Base-by-base conservation (phyloP, 2,113 vertebrate species). In the Corythornis vintsioides region DNA sequence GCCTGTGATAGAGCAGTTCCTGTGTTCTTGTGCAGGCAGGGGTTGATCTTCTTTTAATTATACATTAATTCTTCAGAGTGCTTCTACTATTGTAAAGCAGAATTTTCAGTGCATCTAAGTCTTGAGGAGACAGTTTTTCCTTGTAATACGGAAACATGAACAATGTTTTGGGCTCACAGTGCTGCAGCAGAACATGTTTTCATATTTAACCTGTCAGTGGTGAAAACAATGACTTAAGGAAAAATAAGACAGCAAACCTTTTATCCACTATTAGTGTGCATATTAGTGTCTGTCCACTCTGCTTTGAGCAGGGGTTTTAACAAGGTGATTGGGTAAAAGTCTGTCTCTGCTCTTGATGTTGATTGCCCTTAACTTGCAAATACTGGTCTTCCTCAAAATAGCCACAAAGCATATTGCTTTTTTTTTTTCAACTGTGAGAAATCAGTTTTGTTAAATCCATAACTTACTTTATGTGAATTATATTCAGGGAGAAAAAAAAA, bases 381-480 rank as follows among this genome's bases (percentile, higher is more conserved):
- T 60, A 47, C 10, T 42, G 6, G 42, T 87, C 17, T 55, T 77
- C 47, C 24, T 73, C 38, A 50, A n/a, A 79, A 72, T 25, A 15
- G 9, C 31, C 47, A 56, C 14, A 65, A 52, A 74, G 64, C 40
- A 38, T 7, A 2, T 16, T 38, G 10, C 4, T 65, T 82, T 69
- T 40, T 53, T 53, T 72, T 94, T 86, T 22, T 80, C 2, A 73
- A 43, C 15, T 33, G 5, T 48, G 77, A 90, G 52, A 88, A 94
- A 77, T 81, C 7, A 55, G 42, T 94, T 80, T 86, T 74, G 6
- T 67, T 40, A 74, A 31, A 48, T 88, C 33, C 64, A 65, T 55
- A 80, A 85, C 76, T 88, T 35, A 80, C 92, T 91, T 91, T 70
- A 28, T 42, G 16, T 83, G 71, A 83, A 88, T 90, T 69, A 33